These are phyloP conservation scores for Leptatherina wallacei DNA, from an alignment of 2,797 vertebrate genomes.

Conservation along the genomic window DNA sequence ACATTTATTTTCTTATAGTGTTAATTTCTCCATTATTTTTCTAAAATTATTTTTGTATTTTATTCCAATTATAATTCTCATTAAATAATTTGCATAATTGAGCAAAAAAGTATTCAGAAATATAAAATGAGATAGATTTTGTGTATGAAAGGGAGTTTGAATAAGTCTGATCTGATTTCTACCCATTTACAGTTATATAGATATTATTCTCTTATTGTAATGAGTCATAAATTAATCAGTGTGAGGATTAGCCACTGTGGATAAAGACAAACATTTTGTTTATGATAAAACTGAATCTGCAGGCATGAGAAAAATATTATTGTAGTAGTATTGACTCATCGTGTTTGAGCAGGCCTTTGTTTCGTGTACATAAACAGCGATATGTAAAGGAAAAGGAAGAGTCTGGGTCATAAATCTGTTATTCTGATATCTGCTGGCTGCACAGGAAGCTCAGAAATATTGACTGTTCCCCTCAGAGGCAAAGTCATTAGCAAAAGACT, in stretches of 20 bases:
- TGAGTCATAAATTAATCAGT: background rate
- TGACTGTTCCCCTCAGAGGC: background rate
- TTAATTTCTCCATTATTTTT: no score
- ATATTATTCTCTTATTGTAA: background rate
- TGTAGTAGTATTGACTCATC: background rate
- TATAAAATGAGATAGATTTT: background rate
- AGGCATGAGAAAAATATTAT: background rate
- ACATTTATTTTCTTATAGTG: no score
- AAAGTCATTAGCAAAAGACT: background rate
- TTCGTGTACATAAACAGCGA: background rate
- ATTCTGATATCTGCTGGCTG: constrained; percentile 1
- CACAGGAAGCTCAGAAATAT: background rate
- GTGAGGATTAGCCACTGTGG: no score
- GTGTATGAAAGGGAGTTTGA: no score
- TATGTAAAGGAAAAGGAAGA: background rate
- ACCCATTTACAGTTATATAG: no score
- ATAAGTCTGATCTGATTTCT: background rate
- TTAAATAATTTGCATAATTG: background rate
- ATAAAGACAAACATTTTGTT: background rate
- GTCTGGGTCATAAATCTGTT: background rate
- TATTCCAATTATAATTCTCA: background rate
- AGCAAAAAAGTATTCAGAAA: background rate
- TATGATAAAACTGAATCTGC: background rate
- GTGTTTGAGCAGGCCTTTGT: background rate
- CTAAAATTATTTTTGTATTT: no score